Evolutionary conservation across 2,797 vertebrate genomes (phyloP).

Genomic region (Parambassis ranga): DNA sequence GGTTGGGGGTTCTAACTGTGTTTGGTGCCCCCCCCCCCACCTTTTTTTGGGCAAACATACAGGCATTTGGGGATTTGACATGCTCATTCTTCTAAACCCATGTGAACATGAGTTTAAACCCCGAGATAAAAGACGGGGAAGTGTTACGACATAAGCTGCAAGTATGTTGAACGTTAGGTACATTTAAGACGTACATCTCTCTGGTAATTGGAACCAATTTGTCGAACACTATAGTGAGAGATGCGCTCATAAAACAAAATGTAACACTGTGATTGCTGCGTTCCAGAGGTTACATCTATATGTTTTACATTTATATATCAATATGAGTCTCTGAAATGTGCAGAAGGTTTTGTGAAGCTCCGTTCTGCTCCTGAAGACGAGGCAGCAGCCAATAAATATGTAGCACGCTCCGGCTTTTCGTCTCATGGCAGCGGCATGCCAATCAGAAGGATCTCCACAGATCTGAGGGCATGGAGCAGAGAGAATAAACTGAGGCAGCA

Average conservation of each 20-base stretch:
- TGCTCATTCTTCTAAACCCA: conserved; percentile 16
- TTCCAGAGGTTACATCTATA: too few species aligned
- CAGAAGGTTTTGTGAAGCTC: conserved; percentile 6
- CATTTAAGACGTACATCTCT: conserved; percentile 16
- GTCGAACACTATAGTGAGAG: conserved; percentile 1
- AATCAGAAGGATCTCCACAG: conserved; percentile 47
- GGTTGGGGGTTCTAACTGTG: conserved; percentile 18
- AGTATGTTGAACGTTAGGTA: conserved; percentile 10
- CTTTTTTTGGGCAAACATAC: too few species aligned
- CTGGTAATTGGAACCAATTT: conserved; percentile 34
- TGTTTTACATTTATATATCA: too few species aligned
- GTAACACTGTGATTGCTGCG: conserved; percentile 12
- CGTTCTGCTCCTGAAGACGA: conserved; percentile 8
- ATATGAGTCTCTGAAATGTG: neutral
- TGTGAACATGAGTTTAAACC: conserved; percentile 27
- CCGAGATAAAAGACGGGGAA: conserved; percentile 20
- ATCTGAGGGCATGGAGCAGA: conserved; percentile 39
- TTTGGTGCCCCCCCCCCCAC: too few species aligned
- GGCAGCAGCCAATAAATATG: conserved; percentile 19
- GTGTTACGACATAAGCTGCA: conserved; percentile 21
- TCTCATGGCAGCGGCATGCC: conserved; percentile 33
- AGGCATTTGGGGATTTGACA: conserved; percentile 14
- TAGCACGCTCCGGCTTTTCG: neutral
- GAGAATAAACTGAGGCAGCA: conserved; percentile 39
- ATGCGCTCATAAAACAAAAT: conserved; percentile 4